These are phyloP conservation scores for Hassar affinis DNA, from an alignment of 2,113 vertebrate genomes.

Conservation along the genomic window DNA sequence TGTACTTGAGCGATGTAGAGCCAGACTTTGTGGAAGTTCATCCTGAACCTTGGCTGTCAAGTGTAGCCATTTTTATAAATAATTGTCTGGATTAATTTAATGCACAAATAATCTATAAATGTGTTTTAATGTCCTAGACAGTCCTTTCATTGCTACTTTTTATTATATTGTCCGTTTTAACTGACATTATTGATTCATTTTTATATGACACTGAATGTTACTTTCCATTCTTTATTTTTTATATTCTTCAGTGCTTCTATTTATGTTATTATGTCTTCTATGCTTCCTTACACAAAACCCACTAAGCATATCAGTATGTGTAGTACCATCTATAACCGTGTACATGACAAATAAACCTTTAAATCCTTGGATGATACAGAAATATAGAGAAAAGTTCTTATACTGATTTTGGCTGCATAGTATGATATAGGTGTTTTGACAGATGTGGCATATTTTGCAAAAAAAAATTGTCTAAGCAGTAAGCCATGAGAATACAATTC, in stretches of 20 bases:
- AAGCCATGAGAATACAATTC: background rate
- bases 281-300: background rate
- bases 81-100: background rate
- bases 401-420: background rate
- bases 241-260: background rate
- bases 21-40: background rate
- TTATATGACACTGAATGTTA: background rate
- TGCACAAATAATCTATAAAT: background rate
- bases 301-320: background rate
- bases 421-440: background rate
- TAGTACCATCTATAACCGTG: background rate
- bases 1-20: background rate
- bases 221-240: background rate
- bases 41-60: background rate
- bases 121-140: background rate
- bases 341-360: background rate
- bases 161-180: background rate
- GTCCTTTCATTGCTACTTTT: background rate
- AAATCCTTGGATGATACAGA: background rate
- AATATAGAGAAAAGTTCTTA: background rate
- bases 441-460: background rate
- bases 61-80: background rate
- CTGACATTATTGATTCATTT: background rate
- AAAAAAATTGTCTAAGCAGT: background rate
- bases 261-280: background rate